Evolutionary conservation across 2,888 invertebrate species (phyloP).

Genomic region (Xylophagus ater): DNA sequence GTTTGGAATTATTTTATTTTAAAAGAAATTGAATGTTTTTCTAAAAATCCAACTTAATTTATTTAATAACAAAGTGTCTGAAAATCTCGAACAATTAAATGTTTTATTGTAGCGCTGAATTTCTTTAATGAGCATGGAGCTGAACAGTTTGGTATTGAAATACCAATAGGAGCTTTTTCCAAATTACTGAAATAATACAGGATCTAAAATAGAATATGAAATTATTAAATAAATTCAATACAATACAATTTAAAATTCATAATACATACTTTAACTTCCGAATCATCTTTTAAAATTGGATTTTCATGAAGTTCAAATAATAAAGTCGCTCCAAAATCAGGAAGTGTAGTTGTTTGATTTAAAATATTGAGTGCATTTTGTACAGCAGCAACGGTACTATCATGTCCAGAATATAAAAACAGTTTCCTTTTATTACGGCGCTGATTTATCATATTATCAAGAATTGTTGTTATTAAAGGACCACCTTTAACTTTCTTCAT

Average conservation of each 20-base stretch:
- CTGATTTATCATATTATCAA: slow-evolving; percentile 44
- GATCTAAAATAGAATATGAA: not conserved
- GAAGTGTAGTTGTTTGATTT: slow-evolving; percentile 43
- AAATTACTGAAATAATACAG: not conserved
- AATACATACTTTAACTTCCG: slow-evolving; percentile 43
- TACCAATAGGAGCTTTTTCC: not conserved
- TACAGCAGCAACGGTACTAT: slow-evolving; percentile 58
- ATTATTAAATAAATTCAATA: not conserved
- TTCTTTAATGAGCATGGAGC: not conserved
- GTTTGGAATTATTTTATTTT: too few species aligned
- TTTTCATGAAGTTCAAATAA: slow-evolving; percentile 53
- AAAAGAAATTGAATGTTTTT: too few species aligned
- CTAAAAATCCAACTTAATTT: too few species aligned
- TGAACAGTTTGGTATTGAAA: not conserved
- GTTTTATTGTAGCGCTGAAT: too few species aligned
- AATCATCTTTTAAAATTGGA: slow-evolving; percentile 19
- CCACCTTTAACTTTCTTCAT: slow-evolving; percentile 58
- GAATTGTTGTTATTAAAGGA: slow-evolving; percentile 52
- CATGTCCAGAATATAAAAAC: slow-evolving; percentile 62
- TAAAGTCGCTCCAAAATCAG: slow-evolving; percentile 59
- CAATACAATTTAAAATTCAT: not conserved
- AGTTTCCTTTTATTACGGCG: slow-evolving; percentile 35
- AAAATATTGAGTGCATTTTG: slow-evolving; percentile 55
- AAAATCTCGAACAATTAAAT: too few species aligned
- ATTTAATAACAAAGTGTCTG: too few species aligned